These are phyloP conservation scores for Eupsittula cactorum DNA, from an alignment of 2,113 vertebrate genomes.

Conservation along the genomic window DNA sequence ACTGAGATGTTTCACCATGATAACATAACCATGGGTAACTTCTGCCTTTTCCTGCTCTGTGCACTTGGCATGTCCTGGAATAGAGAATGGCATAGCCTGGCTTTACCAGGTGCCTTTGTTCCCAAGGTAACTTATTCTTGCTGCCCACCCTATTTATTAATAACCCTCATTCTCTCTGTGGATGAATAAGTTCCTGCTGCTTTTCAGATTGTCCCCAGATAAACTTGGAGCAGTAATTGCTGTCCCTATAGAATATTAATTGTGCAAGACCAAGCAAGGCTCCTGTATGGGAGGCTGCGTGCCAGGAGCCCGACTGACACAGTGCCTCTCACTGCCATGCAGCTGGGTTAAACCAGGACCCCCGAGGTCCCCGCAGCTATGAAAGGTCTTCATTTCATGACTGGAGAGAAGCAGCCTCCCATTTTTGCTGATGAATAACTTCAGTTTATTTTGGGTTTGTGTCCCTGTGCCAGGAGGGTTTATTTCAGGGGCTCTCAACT, in stretches of 20 bases:
- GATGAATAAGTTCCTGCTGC: neutral
- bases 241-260: neutral
- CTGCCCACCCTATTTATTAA: neutral
- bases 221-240: neutral
- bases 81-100: fast-evolving
- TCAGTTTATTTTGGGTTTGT: neutral
- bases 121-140: neutral
- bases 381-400: neutral
- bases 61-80: neutral
- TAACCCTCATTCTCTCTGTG: neutral
- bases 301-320: neutral
- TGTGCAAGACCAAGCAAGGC: neutral
- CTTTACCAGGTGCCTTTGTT: neutral
- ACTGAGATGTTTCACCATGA: fast-evolving
- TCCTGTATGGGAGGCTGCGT: neutral
- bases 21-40: neutral
- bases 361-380: neutral
- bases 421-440: neutral
- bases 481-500: constrained; percentile 25
- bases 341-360: fast-evolving
- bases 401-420: neutral
- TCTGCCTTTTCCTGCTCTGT: neutral
- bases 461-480: neutral
- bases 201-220: neutral
- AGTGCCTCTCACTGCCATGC: neutral